A percentile compares a stretch with the other conserved stretches of the same genome.
These are phyloP conservation scores for Novumbra hubbsi DNA, from an alignment of 2,797 vertebrate species.

Conservation along the genomic window DNA sequence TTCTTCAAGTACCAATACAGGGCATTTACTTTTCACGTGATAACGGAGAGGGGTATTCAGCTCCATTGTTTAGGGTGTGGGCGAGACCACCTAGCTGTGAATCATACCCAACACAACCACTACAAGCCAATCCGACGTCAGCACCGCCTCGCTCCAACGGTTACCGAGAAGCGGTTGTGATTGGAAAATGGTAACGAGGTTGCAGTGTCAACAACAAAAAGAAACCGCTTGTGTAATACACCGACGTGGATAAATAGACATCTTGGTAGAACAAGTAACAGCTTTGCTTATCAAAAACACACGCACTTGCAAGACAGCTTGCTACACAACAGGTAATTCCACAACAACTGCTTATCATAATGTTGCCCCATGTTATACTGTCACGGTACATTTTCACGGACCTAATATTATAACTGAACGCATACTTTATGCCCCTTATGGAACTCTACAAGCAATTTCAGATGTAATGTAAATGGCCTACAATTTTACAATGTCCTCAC, in stretches of 20 bases:
- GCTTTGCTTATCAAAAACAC: not conserved
- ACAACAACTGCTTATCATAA: not conserved
- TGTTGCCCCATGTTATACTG: not conserved
- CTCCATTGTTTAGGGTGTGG: not conserved
- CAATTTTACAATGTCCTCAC: too few relatives aligned
- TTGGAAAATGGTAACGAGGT: not conserved
- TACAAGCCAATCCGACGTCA: not conserved
- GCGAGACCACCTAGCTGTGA: not conserved
- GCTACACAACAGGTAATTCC: not conserved
- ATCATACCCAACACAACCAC: slow-evolving; percentile 1
- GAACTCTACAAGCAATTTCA: not conserved
- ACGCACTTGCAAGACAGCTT: not conserved
- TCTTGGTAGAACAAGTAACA: not conserved
- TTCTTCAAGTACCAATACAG: not conserved
- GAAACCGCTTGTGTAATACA: not conserved
- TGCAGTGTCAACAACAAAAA: not conserved
- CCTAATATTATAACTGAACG: not conserved
- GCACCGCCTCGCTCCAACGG: not conserved
- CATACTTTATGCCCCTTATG: not conserved
- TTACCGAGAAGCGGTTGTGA: not conserved
- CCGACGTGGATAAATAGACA: not conserved
- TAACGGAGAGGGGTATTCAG: not conserved
- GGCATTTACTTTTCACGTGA: not conserved
- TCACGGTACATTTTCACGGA: not conserved
- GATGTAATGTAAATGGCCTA: not conserved